Percentiles rank a stretch among this genome's conserved stretches.
Evolutionary conservation across 2,113 vertebrate species (phyloP).

Genomic region (Dendropsophus ebraccatus): DNA sequence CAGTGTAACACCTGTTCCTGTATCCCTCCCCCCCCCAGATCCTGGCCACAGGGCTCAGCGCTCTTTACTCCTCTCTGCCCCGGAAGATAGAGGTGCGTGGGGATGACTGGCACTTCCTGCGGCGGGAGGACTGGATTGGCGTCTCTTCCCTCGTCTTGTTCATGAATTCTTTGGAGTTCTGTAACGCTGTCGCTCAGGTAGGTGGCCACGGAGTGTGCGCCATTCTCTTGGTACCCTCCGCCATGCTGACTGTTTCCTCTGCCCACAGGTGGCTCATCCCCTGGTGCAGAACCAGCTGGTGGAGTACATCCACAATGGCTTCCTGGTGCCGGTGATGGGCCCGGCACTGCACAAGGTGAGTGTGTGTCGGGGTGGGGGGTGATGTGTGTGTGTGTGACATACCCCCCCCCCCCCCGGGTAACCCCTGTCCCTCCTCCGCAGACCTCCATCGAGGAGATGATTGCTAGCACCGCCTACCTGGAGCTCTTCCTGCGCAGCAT

Average conservation of each 20-base stretch:
- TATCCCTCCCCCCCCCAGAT: slow-evolving; percentile 73
- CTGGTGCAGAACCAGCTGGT: slow-evolving; percentile 91
- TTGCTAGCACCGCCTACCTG: slow-evolving; percentile 94
- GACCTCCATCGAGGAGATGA: slow-evolving; percentile 96
- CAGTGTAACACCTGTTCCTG: too few relatives aligned
- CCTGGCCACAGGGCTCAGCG: slow-evolving; percentile 93
- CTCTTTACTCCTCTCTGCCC: slow-evolving; percentile 94
- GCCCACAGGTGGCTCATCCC: slow-evolving; percentile 83
- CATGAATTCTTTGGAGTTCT: slow-evolving; percentile 98
- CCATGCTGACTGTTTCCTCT: background rate
- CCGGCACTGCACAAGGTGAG: slow-evolving; percentile 94
- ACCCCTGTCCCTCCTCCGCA: slow-evolving; percentile 59
- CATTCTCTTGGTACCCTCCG: too few relatives aligned
- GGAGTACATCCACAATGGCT: slow-evolving; percentile 95
- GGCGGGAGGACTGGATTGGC: slow-evolving; percentile 91
- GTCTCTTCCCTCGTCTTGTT: slow-evolving; percentile 91
- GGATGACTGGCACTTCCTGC: slow-evolving; percentile 94
- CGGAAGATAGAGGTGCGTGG: slow-evolving; percentile 93
- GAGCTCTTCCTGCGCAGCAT: slow-evolving; percentile 94
- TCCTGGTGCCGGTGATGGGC: slow-evolving; percentile 94
- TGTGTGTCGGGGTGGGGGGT: too few relatives aligned
- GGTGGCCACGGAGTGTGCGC: background rate
- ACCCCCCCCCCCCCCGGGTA: too few relatives aligned
- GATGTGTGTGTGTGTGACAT: too few relatives aligned
- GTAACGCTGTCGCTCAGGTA: slow-evolving; percentile 93